Base-by-base conservation (phyloP, 2,113 vertebrate species). In the Trichomycterus rosablanca region DNA sequence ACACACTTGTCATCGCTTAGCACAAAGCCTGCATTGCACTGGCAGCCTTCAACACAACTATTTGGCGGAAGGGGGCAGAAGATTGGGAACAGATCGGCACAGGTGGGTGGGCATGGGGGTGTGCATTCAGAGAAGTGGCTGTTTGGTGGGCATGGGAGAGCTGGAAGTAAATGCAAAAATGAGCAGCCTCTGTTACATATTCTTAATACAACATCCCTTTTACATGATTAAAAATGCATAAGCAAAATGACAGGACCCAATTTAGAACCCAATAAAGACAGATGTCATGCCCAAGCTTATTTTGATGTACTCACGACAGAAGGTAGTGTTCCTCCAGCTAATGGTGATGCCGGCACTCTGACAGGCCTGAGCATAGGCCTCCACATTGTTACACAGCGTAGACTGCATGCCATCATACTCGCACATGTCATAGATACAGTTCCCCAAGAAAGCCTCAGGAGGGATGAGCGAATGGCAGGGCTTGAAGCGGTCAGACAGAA, bases 271-370 rank as follows among this genome's bases (percentile, higher is more conserved):
- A n/a, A n/a, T n/a, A n/a, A n/a, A n/a, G n/a, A n/a, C n/a, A n/a
- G n/a, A n/a, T n/a, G n/a, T n/a, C n/a, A n/a, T n/a, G n/a, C n/a
- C n/a, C n/a, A n/a, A n/a, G n/a, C n/a, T n/a, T n/a, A n/a, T 32
- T 37, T 10, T 8, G 23, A 5, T 8, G 12, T 1, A 87, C 91
- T 89, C 64, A 93, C 89, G 82, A 48, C 91, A 93, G 80, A 92
- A 92, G 34, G 80, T 91, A 73, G 12, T 72, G 67, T 91, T 93
- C 61, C 91, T 91, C 92, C 92, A 93, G 24, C 78, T 85, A 46
- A 90, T 63, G 24, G 63, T 75, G 51, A 90, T 67, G 0, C 87
- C 87, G 0, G 79, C 71, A 4, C 81, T 83, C 71, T 81, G 80
- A 45, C 92, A 93, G 66, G 86, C 80, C 3, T 86, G 80, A 7